Conservation (phyloP, 2,888 invertebrate genomes). For the Papilio elwesi region DNA sequence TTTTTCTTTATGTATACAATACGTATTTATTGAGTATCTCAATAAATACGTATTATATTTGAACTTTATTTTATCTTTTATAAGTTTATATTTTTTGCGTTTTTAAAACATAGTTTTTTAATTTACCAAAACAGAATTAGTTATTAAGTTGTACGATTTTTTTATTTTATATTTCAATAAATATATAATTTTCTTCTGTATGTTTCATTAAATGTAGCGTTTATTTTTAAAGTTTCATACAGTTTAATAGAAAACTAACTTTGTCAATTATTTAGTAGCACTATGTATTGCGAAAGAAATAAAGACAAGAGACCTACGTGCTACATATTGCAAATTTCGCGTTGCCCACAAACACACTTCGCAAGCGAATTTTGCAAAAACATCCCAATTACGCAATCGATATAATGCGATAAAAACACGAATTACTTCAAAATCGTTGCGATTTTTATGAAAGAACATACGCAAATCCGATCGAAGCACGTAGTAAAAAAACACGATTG, state of each 20-base stretch:
- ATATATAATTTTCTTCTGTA: too few relatives aligned
- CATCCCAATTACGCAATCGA: conserved; percentile 38
- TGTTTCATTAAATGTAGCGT: too few relatives aligned
- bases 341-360: conserved; percentile 13
- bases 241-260: too few relatives aligned
- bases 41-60: not conserved
- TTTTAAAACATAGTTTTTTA: too few relatives aligned
- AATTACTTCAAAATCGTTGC: conserved; percentile 32
- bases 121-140: too few relatives aligned
- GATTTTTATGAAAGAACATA: conserved; percentile 39
- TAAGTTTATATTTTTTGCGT: too few relatives aligned
- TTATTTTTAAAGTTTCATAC: too few relatives aligned
- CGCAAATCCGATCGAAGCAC: conserved; percentile 35
- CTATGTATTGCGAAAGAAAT: conserved; percentile 23
- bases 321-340: conserved; percentile 17
- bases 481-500: conserved; percentile 36
- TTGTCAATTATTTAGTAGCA: conserved; percentile 51
- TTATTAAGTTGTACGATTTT: too few relatives aligned
- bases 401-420: conserved; percentile 38
- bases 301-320: conserved; percentile 26
- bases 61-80: too few relatives aligned
- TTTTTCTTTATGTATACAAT: not conserved
- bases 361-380: conserved; percentile 39
- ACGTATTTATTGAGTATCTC: not conserved
- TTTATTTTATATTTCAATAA: too few relatives aligned